Evolutionary conservation across 2,888 invertebrate species (phyloP), one percentile per base, ranked within the genome.

Genomic region (Bombylius major): DNA sequence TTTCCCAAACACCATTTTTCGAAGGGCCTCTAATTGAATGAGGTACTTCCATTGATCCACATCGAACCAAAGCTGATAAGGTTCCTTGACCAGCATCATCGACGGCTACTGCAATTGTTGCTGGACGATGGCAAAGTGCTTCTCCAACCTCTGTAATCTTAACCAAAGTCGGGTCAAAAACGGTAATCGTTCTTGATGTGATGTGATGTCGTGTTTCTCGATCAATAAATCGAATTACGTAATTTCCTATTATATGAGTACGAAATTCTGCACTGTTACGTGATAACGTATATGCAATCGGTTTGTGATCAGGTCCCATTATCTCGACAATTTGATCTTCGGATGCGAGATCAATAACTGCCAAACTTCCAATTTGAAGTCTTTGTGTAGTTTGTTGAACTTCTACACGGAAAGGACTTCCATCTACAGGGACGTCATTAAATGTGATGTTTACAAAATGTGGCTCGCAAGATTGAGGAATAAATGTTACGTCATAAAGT

Each of bases 401-500:
- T 53, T 83, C 81, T 55, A 93, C 92, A 62, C 89, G 86, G 76
- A 93, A 93, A 11, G 94, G 94, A 71, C 89, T 92, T 33, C 92
- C 92, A 56, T 89, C 87, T 4, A 93, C 92, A 36, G 89, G 81
- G 67, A 91, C 90, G 66, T 94, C 94, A 68, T 95, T 95, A 75
- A 95, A 95, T 1, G 92, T 92, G 61, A 95, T 93, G 59, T 92
- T 93, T 13, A 95, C 92, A 65, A 87, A 91, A 71, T 95, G 94
- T 8, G 91, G 82, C 64, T 89, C 88, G 39, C 87, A 82, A n/a
- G 89, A 87, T 69, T 91, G 89, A 0, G 95, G 94, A 32, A 93
- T 82, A 70, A 93, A 94, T 0, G 93, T 93, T 4, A 94, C 93
- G 67, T 93, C 92, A 68, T 94, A 94, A 1, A 94, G 77, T 0